These are phyloP conservation scores for Marronus borbonicus DNA, from an alignment of 2,888 invertebrate genomes.

Conservation along the genomic window DNA sequence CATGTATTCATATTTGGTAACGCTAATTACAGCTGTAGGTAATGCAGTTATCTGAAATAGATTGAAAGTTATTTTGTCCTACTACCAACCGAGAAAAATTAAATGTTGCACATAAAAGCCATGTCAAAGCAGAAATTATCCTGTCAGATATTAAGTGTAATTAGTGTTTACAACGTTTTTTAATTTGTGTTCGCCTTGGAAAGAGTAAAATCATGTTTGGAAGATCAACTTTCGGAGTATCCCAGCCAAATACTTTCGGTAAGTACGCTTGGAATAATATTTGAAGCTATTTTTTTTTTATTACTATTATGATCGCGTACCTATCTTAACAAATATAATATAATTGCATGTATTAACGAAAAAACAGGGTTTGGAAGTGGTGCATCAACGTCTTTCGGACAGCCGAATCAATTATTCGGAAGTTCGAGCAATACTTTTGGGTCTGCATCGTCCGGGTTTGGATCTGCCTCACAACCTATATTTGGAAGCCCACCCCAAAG, in stretches of 20 bases:
- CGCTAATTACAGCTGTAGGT: too few species aligned
- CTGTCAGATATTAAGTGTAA: not conserved
- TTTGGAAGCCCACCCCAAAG: slow-evolving; percentile 74
- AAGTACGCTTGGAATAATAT: slow-evolving; percentile 25
- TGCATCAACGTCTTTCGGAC: slow-evolving; percentile 48
- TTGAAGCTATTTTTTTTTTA: not conserved
- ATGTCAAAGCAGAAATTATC: too few species aligned
- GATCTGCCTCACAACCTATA: slow-evolving; percentile 73
- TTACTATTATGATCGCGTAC: not conserved
- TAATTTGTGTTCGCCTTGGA: not conserved
- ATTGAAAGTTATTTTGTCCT: too few species aligned
- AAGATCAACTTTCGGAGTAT: slow-evolving; percentile 47
- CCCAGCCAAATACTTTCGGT: slow-evolving; percentile 49
- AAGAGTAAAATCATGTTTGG: slow-evolving; percentile 47
- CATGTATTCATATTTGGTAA: too few species aligned
- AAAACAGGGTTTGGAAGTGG: slow-evolving; percentile 53
- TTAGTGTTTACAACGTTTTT: not conserved
- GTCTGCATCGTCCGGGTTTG: slow-evolving; percentile 79
- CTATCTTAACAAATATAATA: not conserved
- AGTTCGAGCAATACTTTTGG: slow-evolving; percentile 77
- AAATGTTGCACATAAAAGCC: too few species aligned
- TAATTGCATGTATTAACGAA: not conserved
- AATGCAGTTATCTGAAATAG: too few species aligned
- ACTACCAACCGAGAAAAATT: not conserved
- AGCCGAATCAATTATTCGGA: slow-evolving; percentile 68